Evolutionary conservation across 2,113 vertebrate genomes (phyloP).

Genomic region (Heterotilapia buettikoferi): DNA sequence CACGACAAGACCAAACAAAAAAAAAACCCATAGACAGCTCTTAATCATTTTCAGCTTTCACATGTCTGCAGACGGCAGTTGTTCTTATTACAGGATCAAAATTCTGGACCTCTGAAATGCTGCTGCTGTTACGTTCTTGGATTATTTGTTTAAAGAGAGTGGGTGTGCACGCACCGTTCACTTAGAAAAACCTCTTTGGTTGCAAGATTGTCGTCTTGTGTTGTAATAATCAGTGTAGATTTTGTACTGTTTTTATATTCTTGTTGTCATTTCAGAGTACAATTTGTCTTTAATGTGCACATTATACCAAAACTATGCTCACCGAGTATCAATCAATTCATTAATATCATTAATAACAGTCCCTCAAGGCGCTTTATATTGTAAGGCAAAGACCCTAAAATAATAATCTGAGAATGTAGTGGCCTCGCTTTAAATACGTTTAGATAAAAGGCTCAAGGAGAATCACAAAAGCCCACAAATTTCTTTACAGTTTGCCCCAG

Average conservation of each 20-base stretch:
- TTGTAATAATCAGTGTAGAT: background rate
- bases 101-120: background rate
- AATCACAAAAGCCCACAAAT: background rate
- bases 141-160: background rate
- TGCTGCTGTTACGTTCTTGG: background rate
- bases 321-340: background rate
- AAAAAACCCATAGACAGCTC: background rate
- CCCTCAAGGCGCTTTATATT: background rate
- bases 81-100: background rate
- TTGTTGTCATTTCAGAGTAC: too few relatives aligned
- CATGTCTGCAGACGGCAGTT: background rate
- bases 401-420: background rate
- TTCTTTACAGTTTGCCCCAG: background rate
- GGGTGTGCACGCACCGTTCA: background rate
- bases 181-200: background rate
- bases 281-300: rapidly evolving
- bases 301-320: background rate
- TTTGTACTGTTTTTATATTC: background rate
- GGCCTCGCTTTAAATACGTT: background rate
- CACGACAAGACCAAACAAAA: background rate
- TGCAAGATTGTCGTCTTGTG: background rate
- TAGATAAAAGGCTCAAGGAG: background rate
- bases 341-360: background rate
- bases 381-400: background rate
- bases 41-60: background rate